These are phyloP conservation scores for Serilophus lunatus DNA, from an alignment of 2,113 vertebrate genomes.

Conservation along the genomic window DNA sequence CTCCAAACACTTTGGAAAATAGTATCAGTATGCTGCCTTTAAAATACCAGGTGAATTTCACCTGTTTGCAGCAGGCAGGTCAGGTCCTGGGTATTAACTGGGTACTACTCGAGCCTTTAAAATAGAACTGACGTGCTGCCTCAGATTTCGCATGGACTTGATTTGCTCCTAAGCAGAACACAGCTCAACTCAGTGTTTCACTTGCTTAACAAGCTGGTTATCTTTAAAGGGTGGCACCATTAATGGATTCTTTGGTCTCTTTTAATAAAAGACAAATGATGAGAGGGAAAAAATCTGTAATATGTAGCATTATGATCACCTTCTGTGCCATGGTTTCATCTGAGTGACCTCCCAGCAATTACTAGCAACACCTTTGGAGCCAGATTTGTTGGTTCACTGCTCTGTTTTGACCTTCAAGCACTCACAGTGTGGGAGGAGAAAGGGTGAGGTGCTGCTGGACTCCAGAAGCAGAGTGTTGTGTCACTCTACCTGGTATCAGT, in stretches of 20 bases:
- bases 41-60: constrained; percentile 22
- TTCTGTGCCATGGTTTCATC: not conserved
- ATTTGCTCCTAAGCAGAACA: not conserved
- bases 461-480: not conserved
- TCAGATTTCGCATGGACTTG: not conserved
- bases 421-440: constrained; percentile 26
- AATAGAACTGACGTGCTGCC: not conserved
- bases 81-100: not conserved
- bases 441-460: constrained; percentile 3
- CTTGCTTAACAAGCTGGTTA: not conserved
- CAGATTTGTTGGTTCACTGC: not conserved
- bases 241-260: not conserved
- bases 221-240: not conserved
- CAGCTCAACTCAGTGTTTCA: not conserved
- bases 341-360: not conserved
- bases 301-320: not conserved
- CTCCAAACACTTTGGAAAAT: constrained; percentile 41
- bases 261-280: not conserved
- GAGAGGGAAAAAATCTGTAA: not conserved
- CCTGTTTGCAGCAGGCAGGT: not conserved
- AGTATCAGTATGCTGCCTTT: not conserved
- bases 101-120: not conserved
- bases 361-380: not conserved
- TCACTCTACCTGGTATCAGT: constrained; percentile 8
- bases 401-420: not conserved